Evolutionary conservation across 2,888 invertebrate genomes (phyloP).

Genomic region (Achlya flavicornis): DNA sequence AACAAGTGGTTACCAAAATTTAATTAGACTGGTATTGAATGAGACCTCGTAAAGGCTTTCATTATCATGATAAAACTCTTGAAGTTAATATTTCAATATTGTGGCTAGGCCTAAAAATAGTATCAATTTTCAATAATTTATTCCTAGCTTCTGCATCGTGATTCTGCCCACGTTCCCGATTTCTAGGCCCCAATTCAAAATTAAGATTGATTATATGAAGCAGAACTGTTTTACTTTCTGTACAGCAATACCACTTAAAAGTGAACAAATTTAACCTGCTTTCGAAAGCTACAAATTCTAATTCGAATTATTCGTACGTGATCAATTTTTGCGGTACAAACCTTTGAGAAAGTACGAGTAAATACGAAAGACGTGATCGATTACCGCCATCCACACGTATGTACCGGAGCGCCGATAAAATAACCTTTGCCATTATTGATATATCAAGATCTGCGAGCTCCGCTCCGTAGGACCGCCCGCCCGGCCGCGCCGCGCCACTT

Average conservation of each 20-base stretch:
- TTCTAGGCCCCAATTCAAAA: too few species aligned
- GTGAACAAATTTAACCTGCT: background rate
- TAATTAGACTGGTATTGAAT: too few species aligned
- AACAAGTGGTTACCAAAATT: too few species aligned
- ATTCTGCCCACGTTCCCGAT: too few species aligned
- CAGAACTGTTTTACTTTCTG: too few species aligned
- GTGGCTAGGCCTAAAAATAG: too few species aligned
- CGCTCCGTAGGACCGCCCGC: constrained; percentile 10
- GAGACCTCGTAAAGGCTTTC: too few species aligned
- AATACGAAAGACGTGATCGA: constrained; percentile 34
- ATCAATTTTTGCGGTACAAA: background rate
- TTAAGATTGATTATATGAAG: too few species aligned
- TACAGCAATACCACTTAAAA: background rate
- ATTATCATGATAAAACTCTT: too few species aligned
- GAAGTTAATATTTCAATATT: too few species aligned
- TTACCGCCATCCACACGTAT: constrained; percentile 30
- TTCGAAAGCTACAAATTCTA: background rate
- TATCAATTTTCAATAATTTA: background rate
- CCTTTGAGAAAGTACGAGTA: constrained; percentile 12
- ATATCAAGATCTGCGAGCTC: constrained; percentile 20
- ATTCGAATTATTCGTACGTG: background rate
- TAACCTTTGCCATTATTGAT: constrained; percentile 39
- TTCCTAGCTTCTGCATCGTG: background rate
- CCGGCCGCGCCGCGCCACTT: background rate
- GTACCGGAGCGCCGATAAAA: constrained; percentile 30